phyloP scores from a whole-genome alignment of 92 coral and sea anemone species.

The Parazoanthus darwini region DNA sequence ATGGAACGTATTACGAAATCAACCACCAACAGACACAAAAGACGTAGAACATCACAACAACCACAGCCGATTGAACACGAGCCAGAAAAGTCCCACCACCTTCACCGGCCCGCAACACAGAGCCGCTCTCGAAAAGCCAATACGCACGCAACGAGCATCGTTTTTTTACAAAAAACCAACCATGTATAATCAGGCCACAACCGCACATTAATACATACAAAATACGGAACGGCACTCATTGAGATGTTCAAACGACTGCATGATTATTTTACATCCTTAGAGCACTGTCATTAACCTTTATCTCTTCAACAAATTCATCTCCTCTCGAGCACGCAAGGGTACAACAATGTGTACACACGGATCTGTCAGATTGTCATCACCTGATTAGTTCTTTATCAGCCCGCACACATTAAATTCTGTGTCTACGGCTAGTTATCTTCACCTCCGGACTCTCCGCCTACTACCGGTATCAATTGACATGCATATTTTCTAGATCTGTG shows the following conservation, averaged over 20 bases:
- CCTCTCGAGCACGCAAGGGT: constrained; percentile 22
- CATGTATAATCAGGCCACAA: neutral
- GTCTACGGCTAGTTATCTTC: constrained; percentile 11
- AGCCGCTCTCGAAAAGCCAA: neutral
- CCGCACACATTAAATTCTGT: constrained; percentile 1
- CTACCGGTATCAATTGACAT: constrained; percentile 3
- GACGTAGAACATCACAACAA: too few species aligned
- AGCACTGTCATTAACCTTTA: neutral
- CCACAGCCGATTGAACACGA: neutral
- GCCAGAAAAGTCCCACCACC: neutral
- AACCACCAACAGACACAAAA: too few species aligned
- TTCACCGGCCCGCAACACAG: constrained; percentile 1
- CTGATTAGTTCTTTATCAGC: neutral
- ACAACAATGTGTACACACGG: constrained; percentile 15
- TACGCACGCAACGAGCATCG: neutral
- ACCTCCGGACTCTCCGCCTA: neutral
- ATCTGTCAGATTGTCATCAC: constrained; percentile 4
- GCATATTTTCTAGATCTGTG: neutral
- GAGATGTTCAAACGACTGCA: constrained; percentile 13
- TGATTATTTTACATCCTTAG: constrained; percentile 5
- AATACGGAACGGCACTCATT: neutral
- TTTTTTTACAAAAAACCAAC: neutral
- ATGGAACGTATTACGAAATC: too few species aligned
- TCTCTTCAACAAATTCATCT: neutral
- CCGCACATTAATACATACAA: neutral